These are phyloP conservation scores for Furnarius figulus DNA, from an alignment of 2,113 vertebrate genomes.

Conservation along the genomic window DNA sequence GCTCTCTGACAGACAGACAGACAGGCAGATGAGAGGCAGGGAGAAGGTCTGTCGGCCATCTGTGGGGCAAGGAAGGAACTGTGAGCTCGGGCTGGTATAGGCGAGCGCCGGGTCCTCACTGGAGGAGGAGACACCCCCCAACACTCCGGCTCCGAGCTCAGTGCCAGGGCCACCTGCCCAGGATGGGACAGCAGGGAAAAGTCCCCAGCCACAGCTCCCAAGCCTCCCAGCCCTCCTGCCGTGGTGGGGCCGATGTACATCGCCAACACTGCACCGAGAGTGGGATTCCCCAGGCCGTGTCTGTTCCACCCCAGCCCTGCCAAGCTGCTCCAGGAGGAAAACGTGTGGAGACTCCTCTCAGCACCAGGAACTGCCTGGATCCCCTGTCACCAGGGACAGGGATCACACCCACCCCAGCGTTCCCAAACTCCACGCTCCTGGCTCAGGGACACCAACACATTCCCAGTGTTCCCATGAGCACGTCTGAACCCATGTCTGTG, in stretches of 20 bases:
- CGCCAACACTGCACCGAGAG: accelerated
- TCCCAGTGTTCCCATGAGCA: background rate
- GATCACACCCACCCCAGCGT: background rate
- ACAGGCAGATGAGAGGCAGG: background rate
- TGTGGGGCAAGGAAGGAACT: background rate
- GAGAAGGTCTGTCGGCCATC: background rate
- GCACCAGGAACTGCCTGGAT: background rate
- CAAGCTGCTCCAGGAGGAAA: background rate
- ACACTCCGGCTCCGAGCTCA: background rate
- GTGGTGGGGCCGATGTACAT: background rate
- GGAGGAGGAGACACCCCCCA: background rate
- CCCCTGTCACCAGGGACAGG: background rate
- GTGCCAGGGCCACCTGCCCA: background rate
- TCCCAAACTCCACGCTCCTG: no score
- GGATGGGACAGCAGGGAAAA: background rate
- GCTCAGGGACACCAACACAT: background rate
- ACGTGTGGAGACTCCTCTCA: background rate
- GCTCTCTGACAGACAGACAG: background rate
- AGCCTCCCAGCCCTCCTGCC: background rate
- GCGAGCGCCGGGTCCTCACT: background rate
- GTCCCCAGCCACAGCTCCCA: background rate
- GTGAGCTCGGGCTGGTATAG: no score
- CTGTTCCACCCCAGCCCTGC: background rate
- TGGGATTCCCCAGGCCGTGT: accelerated
- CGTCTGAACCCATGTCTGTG: background rate